Base-by-base conservation (phyloP, 2,797 vertebrate species). In the Kryptopterus vitreolus region DNA sequence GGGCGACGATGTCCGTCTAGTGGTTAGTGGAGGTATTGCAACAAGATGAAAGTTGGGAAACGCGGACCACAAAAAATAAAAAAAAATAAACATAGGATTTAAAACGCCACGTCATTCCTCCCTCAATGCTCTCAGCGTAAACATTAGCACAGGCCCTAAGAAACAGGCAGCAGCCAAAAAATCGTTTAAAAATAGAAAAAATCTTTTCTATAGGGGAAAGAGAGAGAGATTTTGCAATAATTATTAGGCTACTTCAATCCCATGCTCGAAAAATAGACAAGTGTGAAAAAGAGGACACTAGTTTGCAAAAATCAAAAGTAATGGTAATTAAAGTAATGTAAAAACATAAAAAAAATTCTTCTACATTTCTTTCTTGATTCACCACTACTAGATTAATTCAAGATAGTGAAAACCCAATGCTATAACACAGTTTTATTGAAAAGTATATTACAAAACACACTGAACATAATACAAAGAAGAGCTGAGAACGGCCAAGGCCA, bases 31-130 rank as follows among this genome's bases (percentile, higher is more conserved):
- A 26, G 77, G 79, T 66, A 87, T 84, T 88, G 86, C 87, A 89
- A 55, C 55, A 74, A 87, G 79, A 83, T 86, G 80, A 81, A 81
- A 79, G 78, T 88, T 87, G 81, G 82, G 84, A 83, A 10, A 90
- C 84, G 88, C 43, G 20, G 50, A 88, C 82, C 88, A 89, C 57
- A 82, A 91, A 93, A 93, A 92, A 89, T n/a, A n/a, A 82, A 91
- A 93, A 90, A 89, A 88, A 87, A 81, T 8, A 92, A 93, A 93
- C 91, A 92, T 92, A 94, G 92, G 83, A 81, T 52, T 85, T 80
- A 89, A 84, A 83, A 87, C 85, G 93, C 93, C 94, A 94, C 92
- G 92, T 94, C 93, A 94, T 92, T 89, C 86, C 84, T 84, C 82
- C 84, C 85, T 87, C 81, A 85, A 85, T 84, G 82, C 50, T 77